Percentiles rank a stretch among this genome's conserved stretches.
Conservation (phyloP, 1,140 invertebrate species). For the Drosophila jambulina region DNA sequence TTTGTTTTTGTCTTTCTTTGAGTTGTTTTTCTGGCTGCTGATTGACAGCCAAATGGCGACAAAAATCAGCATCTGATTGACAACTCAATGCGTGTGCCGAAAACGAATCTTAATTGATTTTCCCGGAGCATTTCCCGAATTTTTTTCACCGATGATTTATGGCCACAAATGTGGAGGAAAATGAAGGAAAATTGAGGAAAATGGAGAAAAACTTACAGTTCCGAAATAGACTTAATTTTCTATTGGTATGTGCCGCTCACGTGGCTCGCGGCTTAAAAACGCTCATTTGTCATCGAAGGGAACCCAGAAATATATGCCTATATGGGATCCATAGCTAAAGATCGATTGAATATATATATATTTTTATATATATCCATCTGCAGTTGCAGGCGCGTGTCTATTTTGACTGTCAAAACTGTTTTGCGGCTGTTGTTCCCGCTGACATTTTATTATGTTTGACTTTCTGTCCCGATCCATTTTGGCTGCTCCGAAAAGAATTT, state of each 20-base stretch:
- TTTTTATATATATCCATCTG: conserved; percentile 22
- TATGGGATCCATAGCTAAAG: background rate
- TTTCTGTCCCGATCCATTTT: conserved; percentile 61
- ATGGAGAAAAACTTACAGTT: conserved; percentile 54
- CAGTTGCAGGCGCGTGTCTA: conserved; percentile 65
- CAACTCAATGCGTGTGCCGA: conserved; percentile 72
- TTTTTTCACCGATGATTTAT: conserved; percentile 66
- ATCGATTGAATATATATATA: conserved; percentile 29
- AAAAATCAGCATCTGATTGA: conserved; percentile 81
- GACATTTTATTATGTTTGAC: conserved; percentile 82
- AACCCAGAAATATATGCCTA: conserved; percentile 3
- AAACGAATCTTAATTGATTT: conserved; percentile 78
- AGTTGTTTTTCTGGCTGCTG: conserved; percentile 38
- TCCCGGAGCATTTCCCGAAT: conserved; percentile 37
- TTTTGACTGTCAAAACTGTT: conserved; percentile 77
- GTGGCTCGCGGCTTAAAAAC: conserved; percentile 52
- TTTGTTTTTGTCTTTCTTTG: conserved; percentile 1
- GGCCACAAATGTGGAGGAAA: conserved; percentile 64
- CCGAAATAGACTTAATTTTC: conserved; percentile 78
- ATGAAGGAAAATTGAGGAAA: conserved; percentile 3
- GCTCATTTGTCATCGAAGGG: conserved; percentile 70
- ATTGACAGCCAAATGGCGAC: conserved; percentile 80
- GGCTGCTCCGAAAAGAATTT: conserved; percentile 9
- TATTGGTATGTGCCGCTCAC: conserved; percentile 53
- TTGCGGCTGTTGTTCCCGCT: conserved; percentile 75